Conservation (phyloP, 2,797 vertebrate genomes). For the Takifugu rubripes region DNA sequence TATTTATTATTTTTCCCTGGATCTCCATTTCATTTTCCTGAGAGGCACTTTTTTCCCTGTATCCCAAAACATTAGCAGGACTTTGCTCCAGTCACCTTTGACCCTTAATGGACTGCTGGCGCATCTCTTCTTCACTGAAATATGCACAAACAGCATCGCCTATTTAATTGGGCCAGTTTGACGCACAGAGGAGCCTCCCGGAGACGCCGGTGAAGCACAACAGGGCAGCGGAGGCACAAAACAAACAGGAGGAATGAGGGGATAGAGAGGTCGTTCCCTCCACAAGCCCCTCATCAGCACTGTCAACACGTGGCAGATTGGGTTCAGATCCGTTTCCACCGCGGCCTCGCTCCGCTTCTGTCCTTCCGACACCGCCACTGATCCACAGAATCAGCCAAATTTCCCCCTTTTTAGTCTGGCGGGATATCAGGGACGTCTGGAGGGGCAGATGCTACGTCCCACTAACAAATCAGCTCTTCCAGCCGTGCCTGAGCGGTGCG, state of each 20-base stretch:
- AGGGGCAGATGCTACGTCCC: constrained; percentile 39
- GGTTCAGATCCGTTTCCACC: constrained; percentile 61
- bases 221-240: constrained; percentile 51
- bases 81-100: constrained; percentile 46
- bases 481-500: constrained; percentile 16
- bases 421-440: constrained; percentile 55
- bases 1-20: constrained; percentile 60
- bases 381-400: constrained; percentile 67
- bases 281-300: constrained; percentile 71
- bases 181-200: constrained; percentile 24
- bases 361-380: constrained; percentile 53
- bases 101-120: constrained; percentile 43
- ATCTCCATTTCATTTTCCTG: constrained; percentile 39
- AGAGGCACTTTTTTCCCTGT: constrained; percentile 50
- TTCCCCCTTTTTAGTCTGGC: constrained; percentile 62
- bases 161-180: constrained; percentile 34
- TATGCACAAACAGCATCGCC: constrained; percentile 18
- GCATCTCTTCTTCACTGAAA: constrained; percentile 32
- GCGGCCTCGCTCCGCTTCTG: constrained; percentile 33
- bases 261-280: constrained; percentile 66
- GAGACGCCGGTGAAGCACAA: constrained; percentile 37
- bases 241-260: constrained; percentile 73
- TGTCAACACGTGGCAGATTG: constrained; percentile 75
- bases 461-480: constrained; percentile 45
- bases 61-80: constrained; percentile 63